Evolutionary conservation across 2,113 vertebrate species (phyloP).

Genomic region (Grallaria varia): DNA sequence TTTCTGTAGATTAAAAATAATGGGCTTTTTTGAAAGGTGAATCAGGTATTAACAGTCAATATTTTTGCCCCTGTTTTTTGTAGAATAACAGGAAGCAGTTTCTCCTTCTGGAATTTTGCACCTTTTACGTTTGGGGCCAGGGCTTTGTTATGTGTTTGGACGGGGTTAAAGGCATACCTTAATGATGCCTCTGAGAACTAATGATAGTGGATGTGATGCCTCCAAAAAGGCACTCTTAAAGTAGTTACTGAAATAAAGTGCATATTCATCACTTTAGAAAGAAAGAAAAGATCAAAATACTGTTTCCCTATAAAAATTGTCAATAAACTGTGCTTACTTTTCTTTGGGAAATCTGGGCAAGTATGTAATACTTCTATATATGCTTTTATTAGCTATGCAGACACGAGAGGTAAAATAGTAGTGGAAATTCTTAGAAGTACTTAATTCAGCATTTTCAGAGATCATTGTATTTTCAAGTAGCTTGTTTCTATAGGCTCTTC

Average conservation of each 20-base stretch:
- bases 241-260: neutral
- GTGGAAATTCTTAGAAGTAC: neutral
- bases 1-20: neutral
- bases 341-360: neutral
- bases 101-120: neutral
- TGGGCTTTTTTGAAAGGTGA: fast-evolving
- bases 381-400: neutral
- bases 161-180: neutral
- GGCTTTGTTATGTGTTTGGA: neutral
- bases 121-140: neutral
- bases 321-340: neutral
- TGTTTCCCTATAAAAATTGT: neutral
- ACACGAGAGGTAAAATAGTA: neutral
- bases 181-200: neutral
- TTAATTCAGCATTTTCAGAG: neutral
- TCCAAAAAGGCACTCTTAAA: neutral
- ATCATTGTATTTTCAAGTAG: neutral
- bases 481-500: neutral
- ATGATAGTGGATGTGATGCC: neutral
- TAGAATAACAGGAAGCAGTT: conserved; percentile 32
- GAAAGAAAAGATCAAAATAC: neutral
- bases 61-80: neutral
- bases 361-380: neutral
- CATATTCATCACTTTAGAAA: neutral
- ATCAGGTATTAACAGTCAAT: neutral